Conservation (phyloP, 2,113 vertebrate genomes). For the Xiphophorus couchianus region DNA sequence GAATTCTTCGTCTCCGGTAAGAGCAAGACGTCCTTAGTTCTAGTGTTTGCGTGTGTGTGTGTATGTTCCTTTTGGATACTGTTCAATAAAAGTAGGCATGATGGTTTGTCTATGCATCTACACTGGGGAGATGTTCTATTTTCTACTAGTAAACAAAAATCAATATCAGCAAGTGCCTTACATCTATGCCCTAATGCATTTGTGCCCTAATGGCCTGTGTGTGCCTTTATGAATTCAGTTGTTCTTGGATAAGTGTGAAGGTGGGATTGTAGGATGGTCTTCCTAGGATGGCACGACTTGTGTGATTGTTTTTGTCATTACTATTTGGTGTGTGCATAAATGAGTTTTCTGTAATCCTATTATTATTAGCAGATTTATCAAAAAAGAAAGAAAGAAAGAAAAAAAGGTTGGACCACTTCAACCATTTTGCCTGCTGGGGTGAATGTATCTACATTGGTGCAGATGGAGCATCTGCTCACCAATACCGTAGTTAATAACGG, state of each 20-base stretch:
- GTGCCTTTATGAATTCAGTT: constrained; percentile 4
- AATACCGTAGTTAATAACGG: too few relatives aligned
- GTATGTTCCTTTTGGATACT: constrained; percentile 1
- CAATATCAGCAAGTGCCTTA: constrained; percentile 39
- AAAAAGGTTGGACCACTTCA: too few relatives aligned
- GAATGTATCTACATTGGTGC: too few relatives aligned
- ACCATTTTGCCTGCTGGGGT: too few relatives aligned
- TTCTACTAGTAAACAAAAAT: constrained; percentile 57
- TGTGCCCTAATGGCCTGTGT: constrained; percentile 43
- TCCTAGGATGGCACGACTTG: constrained; percentile 19
- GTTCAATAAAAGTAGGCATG: constrained; percentile 37
- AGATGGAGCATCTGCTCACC: too few relatives aligned
- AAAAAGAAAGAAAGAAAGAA: too few relatives aligned
- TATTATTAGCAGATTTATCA: too few relatives aligned
- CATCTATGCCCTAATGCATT: constrained; percentile 20
- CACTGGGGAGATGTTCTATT: constrained; percentile 30
- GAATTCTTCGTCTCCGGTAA: constrained; percentile 16
- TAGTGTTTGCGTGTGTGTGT: constrained; percentile 9
- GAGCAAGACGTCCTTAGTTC: constrained; percentile 1
- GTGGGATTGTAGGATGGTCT: not conserved
- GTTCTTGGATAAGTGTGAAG: constrained; percentile 16
- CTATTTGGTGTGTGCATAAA: too few relatives aligned
- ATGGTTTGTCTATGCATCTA: constrained; percentile 29
- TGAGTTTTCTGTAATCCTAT: too few relatives aligned
- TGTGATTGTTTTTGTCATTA: not conserved